Evolutionary conservation across 1,140 invertebrate genomes (phyloP), one percentile per base, ranked within the genome.

Genomic region (Argopecten irradians): DNA sequence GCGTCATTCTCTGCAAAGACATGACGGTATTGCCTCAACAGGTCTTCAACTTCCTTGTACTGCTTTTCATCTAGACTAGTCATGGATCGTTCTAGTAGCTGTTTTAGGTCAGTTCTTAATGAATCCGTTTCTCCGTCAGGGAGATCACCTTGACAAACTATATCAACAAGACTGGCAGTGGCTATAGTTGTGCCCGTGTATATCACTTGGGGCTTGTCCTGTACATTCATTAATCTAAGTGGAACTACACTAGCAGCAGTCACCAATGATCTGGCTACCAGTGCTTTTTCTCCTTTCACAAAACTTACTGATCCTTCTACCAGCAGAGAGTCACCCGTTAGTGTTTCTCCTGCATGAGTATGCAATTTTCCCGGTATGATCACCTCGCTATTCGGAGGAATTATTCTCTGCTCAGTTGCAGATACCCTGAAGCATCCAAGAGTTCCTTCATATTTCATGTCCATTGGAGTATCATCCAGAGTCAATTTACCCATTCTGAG

Each of bases 161-260:
- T 19, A 71, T 46, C 34, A 22, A 85, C 41, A 22, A 16, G 19
- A 33, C 28, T 88, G 11, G 43, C 13, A 33, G 55, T n/a, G 2
- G 82, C 87, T 34, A 88, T 85, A 8, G 33, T 85, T 34, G 43
- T 85, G 5, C 46, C 83, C 36, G 43, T 22, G 34, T 88, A 71
- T 34, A 88, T 82, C 2, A 71, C 43, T 33, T 84, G 33, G 0
- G 22, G 32, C 1, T 88, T 19, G 3, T 43, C 35, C n/a, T 71
- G 43, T 28, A 85, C 8, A 88, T 88, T 85, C 22, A 85, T 85
- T 28, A 88, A 3, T 11, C 86, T n/a, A 2, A 86, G 32, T 82
- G 86, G 86, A 19, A 86, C 41, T 39, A 28, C 33, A 16, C 46
- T 43, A 3, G 19, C 19, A 5, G 43, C 9, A 46, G 34, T 22